A percentile compares a stretch with the other conserved stretches of the same genome.
phyloP scores from a whole-genome alignment of 2,888 invertebrate genomes.

The Papilio protenor region DNA sequence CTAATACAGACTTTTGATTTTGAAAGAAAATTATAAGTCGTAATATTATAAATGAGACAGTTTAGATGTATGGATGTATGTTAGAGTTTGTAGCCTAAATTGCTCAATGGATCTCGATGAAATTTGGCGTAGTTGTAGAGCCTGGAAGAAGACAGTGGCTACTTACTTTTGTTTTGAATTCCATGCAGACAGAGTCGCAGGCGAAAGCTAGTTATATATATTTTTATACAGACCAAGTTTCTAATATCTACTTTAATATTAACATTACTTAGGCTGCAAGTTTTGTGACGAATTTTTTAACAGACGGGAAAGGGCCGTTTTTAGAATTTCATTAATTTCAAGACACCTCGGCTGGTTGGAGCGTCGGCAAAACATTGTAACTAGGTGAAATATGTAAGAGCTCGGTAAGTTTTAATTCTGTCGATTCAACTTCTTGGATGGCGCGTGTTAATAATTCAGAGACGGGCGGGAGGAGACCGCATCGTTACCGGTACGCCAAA shows the following conservation, averaged over 20 bases:
- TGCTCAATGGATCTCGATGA: no score
- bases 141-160: no score
- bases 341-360: slow-evolving; percentile 51
- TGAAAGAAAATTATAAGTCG: not conserved
- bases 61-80: no score
- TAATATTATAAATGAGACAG: no score
- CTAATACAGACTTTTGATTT: not conserved
- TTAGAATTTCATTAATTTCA: slow-evolving; percentile 52
- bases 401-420: slow-evolving; percentile 78
- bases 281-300: slow-evolving; percentile 28
- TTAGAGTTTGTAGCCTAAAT: no score
- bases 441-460: slow-evolving; percentile 77
- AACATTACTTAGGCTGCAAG: not conserved
- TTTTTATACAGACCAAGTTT: not conserved
- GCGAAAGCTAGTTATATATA: not conserved
- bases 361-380: slow-evolving; percentile 55
- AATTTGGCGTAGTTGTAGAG: no score
- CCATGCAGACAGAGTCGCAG: no score
- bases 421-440: slow-evolving; percentile 78
- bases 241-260: slow-evolving; percentile 26
- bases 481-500: slow-evolving; percentile 64
- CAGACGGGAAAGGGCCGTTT: slow-evolving; percentile 41
- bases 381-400: slow-evolving; percentile 75
- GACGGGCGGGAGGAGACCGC: slow-evolving; percentile 64
- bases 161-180: no score